Conservation (phyloP, 2,797 vertebrate genomes). For the Bradypus variegatus region DNA sequence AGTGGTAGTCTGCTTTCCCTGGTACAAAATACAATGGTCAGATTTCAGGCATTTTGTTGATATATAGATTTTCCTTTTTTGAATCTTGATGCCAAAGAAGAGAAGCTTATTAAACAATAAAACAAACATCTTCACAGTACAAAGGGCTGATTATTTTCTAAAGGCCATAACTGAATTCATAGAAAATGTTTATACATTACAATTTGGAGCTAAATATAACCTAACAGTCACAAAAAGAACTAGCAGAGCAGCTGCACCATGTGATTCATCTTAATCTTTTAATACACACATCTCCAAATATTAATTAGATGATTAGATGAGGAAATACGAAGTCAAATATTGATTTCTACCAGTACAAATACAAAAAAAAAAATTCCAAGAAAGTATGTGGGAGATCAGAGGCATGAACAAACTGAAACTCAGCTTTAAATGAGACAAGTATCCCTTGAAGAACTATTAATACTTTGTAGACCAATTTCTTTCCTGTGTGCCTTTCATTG, state of each 20-base stretch:
- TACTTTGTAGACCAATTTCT: not conserved
- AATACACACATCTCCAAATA: not conserved
- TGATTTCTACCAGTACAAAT: not conserved
- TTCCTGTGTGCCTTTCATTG: not conserved
- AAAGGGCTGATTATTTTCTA: constrained; percentile 22
- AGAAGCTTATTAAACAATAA: not conserved
- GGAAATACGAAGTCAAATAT: not conserved
- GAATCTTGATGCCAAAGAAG: constrained; percentile 10
- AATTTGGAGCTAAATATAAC: not conserved
- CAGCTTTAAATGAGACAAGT: not conserved
- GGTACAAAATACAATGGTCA: not conserved
- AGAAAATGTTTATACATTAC: not conserved
- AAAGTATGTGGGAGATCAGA: not conserved
- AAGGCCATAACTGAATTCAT: not conserved
- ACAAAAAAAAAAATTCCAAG: not conserved
- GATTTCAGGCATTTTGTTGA: constrained; percentile 10
- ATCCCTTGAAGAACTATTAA: not conserved
- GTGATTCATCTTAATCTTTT: not conserved
- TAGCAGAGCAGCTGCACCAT: not conserved
- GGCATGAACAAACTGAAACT: not conserved
- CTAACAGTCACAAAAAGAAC: not conserved
- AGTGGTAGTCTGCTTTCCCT: not conserved
- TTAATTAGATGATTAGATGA: constrained; percentile 29
- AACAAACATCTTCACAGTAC: not conserved
- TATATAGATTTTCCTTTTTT: not conserved